Conservation (phyloP, 35 echinoderm and acorn worm species). For the Nesometra sesokonis region DNA sequence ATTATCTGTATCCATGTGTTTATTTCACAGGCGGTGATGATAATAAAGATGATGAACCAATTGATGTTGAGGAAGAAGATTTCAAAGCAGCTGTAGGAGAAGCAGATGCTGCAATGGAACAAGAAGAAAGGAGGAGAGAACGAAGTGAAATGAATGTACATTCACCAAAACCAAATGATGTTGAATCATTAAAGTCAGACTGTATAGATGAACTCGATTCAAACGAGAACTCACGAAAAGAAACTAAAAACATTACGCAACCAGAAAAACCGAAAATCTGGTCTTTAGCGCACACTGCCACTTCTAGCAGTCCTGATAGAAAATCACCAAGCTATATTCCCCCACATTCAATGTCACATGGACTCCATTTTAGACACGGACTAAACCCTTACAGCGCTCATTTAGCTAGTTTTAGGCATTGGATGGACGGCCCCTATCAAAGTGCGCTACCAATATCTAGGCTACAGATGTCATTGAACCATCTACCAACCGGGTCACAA, state of each 20-base stretch:
- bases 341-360: background rate
- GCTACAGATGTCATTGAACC: background rate
- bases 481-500: background rate
- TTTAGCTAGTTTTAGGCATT: background rate
- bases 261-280: conserved; percentile 88
- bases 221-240: conserved; percentile 30
- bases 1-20: no score
- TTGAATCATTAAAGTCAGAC: background rate
- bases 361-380: background rate
- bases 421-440: background rate
- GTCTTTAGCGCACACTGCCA: conserved; percentile 93
- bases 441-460: background rate
- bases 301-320: conserved; percentile 34
- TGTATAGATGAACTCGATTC: conserved; percentile 22
- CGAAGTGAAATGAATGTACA: background rate
- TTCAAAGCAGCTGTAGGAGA: background rate
- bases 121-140: background rate
- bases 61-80: background rate
- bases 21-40: background rate
- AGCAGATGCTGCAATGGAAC: background rate
- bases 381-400: background rate
- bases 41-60: conserved; percentile 1
- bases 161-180: background rate
- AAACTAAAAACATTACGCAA: conserved; percentile 18
- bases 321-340: background rate